These are phyloP conservation scores for Garra rufa DNA, from an alignment of 2,113 vertebrate species.

Conservation along the genomic window DNA sequence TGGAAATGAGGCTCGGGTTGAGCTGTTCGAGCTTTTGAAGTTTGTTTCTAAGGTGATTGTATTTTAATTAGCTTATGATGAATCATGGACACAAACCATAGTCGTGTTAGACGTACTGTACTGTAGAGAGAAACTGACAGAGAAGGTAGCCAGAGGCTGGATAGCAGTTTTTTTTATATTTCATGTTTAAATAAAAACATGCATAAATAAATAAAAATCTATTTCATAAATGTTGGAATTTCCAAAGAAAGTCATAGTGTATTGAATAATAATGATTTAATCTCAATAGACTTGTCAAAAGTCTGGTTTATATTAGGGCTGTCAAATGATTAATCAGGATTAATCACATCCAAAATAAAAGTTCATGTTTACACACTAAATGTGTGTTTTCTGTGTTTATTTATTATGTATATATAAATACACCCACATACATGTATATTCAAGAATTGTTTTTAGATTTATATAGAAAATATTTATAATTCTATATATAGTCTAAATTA, in stretches of 20 bases:
- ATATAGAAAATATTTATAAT: too few relatives aligned
- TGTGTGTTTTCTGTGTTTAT: too few relatives aligned
- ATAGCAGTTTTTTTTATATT: neutral
- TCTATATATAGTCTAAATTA: too few relatives aligned
- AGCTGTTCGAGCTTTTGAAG: slow-evolving; percentile 33
- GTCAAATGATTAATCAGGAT: too few relatives aligned
- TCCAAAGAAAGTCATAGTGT: neutral
- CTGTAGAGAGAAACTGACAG: neutral
- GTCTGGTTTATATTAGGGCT: too few relatives aligned
- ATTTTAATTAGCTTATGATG: slow-evolving; percentile 30
- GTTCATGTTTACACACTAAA: too few relatives aligned
- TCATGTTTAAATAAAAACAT: too few relatives aligned
- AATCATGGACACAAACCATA: slow-evolving; percentile 9
- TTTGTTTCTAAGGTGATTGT: slow-evolving; percentile 45
- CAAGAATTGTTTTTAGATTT: too few relatives aligned
- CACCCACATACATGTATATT: too few relatives aligned
- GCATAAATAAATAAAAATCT: too few relatives aligned
- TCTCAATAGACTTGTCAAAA: neutral
- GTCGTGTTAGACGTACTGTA: neutral
- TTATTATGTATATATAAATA: too few relatives aligned
- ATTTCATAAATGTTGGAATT: neutral
- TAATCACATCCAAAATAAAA: too few relatives aligned
- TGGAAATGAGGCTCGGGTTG: slow-evolving; percentile 33
- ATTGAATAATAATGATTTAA: neutral
- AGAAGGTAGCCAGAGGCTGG: neutral